Evolutionary conservation across 1,140 invertebrate genomes (phyloP), one percentile per base, ranked within the genome.

Genomic region (Heliconius hewitsoni): DNA sequence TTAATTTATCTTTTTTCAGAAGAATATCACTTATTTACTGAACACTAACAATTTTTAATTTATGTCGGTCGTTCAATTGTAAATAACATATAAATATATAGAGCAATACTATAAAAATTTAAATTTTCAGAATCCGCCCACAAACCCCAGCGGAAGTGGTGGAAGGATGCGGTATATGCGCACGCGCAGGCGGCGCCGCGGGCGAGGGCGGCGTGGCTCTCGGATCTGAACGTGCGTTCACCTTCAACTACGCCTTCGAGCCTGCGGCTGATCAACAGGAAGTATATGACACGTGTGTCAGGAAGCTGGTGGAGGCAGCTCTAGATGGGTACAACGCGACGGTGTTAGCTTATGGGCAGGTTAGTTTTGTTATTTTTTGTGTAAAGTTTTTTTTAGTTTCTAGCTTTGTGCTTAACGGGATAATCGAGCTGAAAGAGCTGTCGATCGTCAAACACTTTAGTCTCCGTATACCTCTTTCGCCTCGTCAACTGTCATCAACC

Each of bases 171-270:
- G 96, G 98, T 77, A 96, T 98, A 71, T 99, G 99, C 92, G 99
- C 98, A 0, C 95, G 96, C 72, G 98, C 99, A 96, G 71, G 79
- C 39, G 98, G 99, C n/a, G 97, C 98, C 16, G 96, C 97, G 3
- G 97, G 96, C 1, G 98, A 98, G 83, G 98, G 98, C 0, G 98
- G 99, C 91, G 97, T 99, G 2, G 97, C 98, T 80, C 95, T 99
- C 9, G 99, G 98, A 71, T 97, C 97, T 23, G 98, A 99, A 92
- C 98, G 99, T 89, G 97, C 97, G 52, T 99, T 99, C 95, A 99
- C 99, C 8, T 99, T 99, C 93, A 98, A 99, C 95, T 97, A 98
- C 95, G 98, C 99, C 6, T 99, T 99, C 90, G 98, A 99, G 90
- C 96, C 96, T 8, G 95, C 95, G 75, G 95, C 96, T n/a, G 95